phyloP scores from a whole-genome alignment of 1,140 invertebrate species.

The Rhopalosiphum padi region DNA sequence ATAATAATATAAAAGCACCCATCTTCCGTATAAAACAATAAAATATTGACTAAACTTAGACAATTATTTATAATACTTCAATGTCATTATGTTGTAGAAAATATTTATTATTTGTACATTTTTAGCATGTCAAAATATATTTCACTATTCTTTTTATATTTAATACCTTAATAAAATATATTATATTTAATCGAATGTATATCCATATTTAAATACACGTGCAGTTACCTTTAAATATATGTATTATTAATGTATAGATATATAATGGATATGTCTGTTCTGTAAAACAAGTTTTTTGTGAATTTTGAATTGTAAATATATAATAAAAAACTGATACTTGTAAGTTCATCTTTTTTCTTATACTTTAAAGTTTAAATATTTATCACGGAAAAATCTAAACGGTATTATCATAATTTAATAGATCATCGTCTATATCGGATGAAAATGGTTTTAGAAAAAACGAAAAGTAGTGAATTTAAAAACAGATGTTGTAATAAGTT shows the following conservation, averaged over 20 bases:
- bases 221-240: slow-evolving; percentile 1
- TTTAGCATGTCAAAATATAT: neutral
- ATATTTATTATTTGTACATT: neutral
- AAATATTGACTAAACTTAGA: neutral
- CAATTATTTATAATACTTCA: neutral
- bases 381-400: neutral
- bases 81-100: neutral
- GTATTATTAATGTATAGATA: slow-evolving; percentile 4
- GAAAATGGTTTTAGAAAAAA: no score
- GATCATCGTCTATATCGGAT: no score
- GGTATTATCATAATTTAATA: no score
- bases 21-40: neutral
- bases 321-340: neutral
- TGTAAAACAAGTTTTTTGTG: neutral
- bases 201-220: neutral
- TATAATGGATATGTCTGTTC: neutral
- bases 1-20: neutral
- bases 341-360: neutral
- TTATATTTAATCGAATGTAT: neutral
- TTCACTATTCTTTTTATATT: neutral
- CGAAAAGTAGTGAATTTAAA: no score
- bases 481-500: no score
- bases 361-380: neutral
- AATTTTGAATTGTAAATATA: neutral
- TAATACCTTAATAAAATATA: neutral